Percentiles rank a stretch among this genome's conserved stretches.
Evolutionary conservation across 2,797 vertebrate genomes (phyloP).

Genomic region (Numenius phaeopus): DNA sequence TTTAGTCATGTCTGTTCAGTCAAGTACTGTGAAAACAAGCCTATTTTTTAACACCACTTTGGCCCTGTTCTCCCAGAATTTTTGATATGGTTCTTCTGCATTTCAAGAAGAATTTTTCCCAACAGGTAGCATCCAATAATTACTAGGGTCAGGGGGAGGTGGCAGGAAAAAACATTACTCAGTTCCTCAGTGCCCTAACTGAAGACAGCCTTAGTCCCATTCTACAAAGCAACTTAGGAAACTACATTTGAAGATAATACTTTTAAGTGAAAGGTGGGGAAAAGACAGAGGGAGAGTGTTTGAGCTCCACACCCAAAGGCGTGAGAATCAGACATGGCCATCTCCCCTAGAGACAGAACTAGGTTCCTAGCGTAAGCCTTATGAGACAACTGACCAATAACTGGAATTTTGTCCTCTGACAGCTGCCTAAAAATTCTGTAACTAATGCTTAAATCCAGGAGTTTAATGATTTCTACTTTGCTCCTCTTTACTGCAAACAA

Average conservation of each 20-base stretch:
- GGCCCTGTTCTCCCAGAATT: neutral
- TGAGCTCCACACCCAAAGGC: neutral
- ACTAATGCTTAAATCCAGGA: neutral
- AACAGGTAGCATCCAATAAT: neutral
- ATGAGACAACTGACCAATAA: neutral
- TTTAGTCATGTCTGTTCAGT: neutral
- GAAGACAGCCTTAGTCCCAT: neutral
- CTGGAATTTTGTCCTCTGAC: neutral
- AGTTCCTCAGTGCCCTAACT: neutral
- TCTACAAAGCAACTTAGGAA: neutral
- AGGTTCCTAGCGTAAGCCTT: neutral
- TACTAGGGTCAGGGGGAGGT: rapidly evolving
- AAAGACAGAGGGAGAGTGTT: neutral
- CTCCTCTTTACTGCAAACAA: neutral
- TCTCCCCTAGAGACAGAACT: neutral
- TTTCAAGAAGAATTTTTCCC: neutral
- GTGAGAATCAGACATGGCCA: neutral
- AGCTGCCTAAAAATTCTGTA: neutral
- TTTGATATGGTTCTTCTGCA: neutral
- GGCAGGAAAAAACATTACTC: neutral
- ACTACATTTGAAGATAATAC: neutral
- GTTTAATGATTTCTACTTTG: neutral
- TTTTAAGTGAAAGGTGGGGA: neutral
- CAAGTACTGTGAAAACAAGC: neutral
- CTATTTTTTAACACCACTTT: neutral